Base-by-base conservation (phyloP, 2,888 invertebrate genomes). In the Leuctra nigra region DNA sequence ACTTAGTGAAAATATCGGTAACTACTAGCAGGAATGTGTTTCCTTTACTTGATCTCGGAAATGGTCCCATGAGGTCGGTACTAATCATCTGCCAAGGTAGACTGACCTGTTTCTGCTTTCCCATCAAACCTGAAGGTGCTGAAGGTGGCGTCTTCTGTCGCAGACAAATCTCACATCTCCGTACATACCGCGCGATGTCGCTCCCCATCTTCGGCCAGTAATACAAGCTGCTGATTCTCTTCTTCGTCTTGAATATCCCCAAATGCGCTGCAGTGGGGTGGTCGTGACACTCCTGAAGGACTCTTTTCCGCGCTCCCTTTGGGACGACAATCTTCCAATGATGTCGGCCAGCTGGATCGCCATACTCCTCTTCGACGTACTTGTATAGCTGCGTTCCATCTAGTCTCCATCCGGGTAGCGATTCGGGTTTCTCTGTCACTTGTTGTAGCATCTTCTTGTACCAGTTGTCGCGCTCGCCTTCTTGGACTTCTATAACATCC, bases 11-110 rank as follows among this genome's bases (percentile, higher is more conserved):
- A 13, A 16, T 61, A 25, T 68, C 62, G 2, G 61, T 60, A 33
- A 68, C 64, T 47, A 67, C 66, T 2, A 68, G 56, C 1, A 64
- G 13, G 25, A 64, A 65, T 7, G 4, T 38, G 22, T 53, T 36
- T n/a, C 53, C 39, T 9, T 35, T 38, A 16, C 14, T 16, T 18
- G 53, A 53, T 11, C 38, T n/a, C 14, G 53, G 53, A 23, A 36
- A 38, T 13, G 53, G 53, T 6, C 53, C 53, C n/a, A 39, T 22
- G 1, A 53, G 22, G 16, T 53, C 53, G 1, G 38, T 18, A 11
- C 18, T 6, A 13, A 53, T 38, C 18, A 53, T 1, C 16, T 35
- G 36, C 53, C 53, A 53, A 7, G 53, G 53, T 18, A 18, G 6
- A n/a, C 18, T 20, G 36, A 53, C 53, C 18, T n/a, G n/a, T 23